Percentiles rank a stretch among this genome's conserved stretches.
Conservation (phyloP, 1,140 invertebrate species). For the Papilio xuthus region DNA sequence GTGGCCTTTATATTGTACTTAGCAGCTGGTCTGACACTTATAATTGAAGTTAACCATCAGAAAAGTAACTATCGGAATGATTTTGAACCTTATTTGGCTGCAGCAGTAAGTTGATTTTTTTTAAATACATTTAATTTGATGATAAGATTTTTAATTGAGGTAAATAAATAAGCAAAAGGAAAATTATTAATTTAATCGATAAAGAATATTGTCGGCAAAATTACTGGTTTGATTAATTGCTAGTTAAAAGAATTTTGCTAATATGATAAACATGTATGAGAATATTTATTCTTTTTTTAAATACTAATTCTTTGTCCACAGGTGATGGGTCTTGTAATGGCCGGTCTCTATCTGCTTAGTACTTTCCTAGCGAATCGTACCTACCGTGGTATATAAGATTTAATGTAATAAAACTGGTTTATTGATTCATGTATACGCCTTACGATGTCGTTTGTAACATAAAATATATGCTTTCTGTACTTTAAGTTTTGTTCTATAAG, state of each 20-base stretch:
- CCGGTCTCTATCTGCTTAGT: constrained; percentile 87
- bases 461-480: not conserved
- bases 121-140: too few species aligned
- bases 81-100: constrained; percentile 85
- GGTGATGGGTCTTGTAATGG: constrained; percentile 87
- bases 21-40: constrained; percentile 84
- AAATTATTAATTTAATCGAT: too few species aligned
- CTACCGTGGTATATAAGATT: constrained; percentile 83
- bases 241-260: not conserved
- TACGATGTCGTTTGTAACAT: not conserved
- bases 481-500: not conserved
- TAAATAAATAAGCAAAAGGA: too few species aligned
- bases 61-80: constrained; percentile 78
- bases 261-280: constrained; percentile 15
- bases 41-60: constrained; percentile 83
- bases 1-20: constrained; percentile 87
- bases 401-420: not conserved
- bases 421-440: not conserved
- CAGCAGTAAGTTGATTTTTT: constrained; percentile 83
- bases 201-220: too few species aligned
- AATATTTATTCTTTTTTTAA: constrained; percentile 33
- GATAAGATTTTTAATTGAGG: too few species aligned
- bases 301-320: constrained; percentile 75
- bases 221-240: too few species aligned
- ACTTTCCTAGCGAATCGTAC: constrained; percentile 87